Evolutionary conservation across 2,113 vertebrate genomes (phyloP).

Genomic region (Kryptolebias marmoratus): DNA sequence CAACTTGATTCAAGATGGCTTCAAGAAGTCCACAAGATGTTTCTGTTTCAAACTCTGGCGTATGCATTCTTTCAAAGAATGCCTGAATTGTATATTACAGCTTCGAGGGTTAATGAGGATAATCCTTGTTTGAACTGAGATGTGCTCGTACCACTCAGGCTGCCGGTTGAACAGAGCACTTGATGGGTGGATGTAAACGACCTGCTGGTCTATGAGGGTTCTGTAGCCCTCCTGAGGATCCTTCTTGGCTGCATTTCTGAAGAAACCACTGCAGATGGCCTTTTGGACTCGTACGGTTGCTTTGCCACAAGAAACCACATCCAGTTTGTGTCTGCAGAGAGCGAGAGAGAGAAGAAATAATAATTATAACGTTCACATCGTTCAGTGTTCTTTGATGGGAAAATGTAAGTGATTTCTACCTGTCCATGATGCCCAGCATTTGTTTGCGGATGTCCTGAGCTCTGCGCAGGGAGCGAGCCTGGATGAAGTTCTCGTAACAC

Average conservation of each 20-base stretch:
- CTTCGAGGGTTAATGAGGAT: too few relatives aligned
- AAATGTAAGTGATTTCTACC: constrained; percentile 62
- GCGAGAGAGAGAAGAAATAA: not conserved
- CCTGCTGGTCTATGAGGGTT: constrained; percentile 96
- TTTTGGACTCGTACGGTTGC: constrained; percentile 97
- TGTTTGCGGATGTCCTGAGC: constrained; percentile 98
- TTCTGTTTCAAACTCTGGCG: too few relatives aligned
- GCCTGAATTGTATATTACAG: too few relatives aligned
- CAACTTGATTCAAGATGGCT: too few relatives aligned
- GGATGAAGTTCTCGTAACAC: constrained; percentile 99
- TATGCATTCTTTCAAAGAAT: too few relatives aligned
- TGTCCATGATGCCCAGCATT: constrained; percentile 99
- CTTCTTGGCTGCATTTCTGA: constrained; percentile 97
- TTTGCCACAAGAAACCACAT: constrained; percentile 97
- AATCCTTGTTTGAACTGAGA: not conserved
- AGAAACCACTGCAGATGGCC: constrained; percentile 98
- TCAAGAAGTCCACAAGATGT: too few relatives aligned
- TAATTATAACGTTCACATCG: not conserved
- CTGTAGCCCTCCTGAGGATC: constrained; percentile 97
- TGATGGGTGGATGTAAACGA: constrained; percentile 98
- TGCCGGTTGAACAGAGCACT: constrained; percentile 98
- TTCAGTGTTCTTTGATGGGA: not conserved
- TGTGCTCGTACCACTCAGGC: constrained; percentile 89
- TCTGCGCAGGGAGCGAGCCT: constrained; percentile 92
- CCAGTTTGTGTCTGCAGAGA: constrained; percentile 90